Evolutionary conservation across 92 coral and sea anemone species (phyloP), one percentile per base, ranked within the genome.

Genomic region (Umimayanthus chanpuru): DNA sequence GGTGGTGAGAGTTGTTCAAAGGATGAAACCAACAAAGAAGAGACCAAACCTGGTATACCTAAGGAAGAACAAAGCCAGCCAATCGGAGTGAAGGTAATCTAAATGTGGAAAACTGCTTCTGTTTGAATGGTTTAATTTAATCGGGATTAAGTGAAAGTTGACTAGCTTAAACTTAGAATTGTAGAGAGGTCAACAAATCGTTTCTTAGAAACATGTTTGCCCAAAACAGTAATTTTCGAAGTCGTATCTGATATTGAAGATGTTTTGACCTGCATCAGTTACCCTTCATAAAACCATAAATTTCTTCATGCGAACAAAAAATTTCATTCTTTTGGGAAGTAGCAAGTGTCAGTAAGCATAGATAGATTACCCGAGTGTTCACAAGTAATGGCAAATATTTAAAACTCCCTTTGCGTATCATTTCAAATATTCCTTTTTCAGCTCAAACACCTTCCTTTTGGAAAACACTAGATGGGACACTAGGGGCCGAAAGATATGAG

Each of bases 1-100:
- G 87, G 66, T 12, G 78, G 66, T 28, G 87, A 83, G 1, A 21
- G 25, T 18, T 44, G 50, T 9, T 83, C 87, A 47, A 78, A 83
- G 30, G 87, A 70, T 71, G 66, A 70, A 25, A 36, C 66, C 0
- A 71, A 23, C 43, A 83, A 55, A 55, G 74, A 83, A 41, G 43
- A 56, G 47, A 68, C 78, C 16, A 83, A 83, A 29, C 43, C 15
- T 12, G 40, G n/a, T 70, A 70, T 1, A 18, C 39, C 66, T 28
- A 71, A 70, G 55, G 87, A 40, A 7, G 61, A 70, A 26, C 14
- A 78, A 43, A 29, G 40, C 21, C 36, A 68, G 15, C 18, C 26
- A 71, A n/a, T 28, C 18, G 87, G 78, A 68, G 61, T 70, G 25
- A 29, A 68, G 86, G 86, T 82, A 67, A 25, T 6, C 58, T 43